Base-by-base conservation (phyloP, 2,797 vertebrate genomes). In the Hippoglossus hippoglossus region DNA sequence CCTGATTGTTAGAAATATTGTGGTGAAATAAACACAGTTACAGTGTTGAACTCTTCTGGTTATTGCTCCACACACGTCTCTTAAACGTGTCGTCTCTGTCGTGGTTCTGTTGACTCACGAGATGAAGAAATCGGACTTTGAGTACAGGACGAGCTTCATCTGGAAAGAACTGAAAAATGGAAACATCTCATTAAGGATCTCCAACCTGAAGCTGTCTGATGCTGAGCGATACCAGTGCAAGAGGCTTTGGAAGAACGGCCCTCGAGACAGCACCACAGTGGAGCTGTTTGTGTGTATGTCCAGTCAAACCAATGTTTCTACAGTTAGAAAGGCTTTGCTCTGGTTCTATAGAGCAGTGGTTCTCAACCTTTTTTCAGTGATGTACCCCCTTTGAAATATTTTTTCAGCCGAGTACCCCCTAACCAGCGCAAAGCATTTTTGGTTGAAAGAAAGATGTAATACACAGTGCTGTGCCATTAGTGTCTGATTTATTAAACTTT, bases 121-220 rank as follows among this genome's bases (percentile, higher is more conserved):
- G 53, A 75, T 77, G 77, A 87, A 89, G 65, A 31, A 84, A 5
- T 52, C 4, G 1, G 58, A 10, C 31, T 87, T 80, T 1, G 46
- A 47, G n/a, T 75, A 49, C 60, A 55, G 87, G 59, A 81, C 83
- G 0, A 82, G 65, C 39, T 56, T 89, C 5, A 2, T 80, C 24
- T 0, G 13, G 1, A 63, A 25, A 1, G 44, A 82, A 0, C 56
- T 84, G 0, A 56, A 69, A 8, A 22, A 73, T 0, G 25, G 83
- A 13, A 73, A 84, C 63, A 0, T 81, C 0, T 89, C 83, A 0
- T 5, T 89, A 0, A 75, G 83, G 67, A 73, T 89, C 56, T 69
- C 77, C 24, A 7, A 57, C 11, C 47, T 87, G 49, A 59, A 13
- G 60, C 62, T 56, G 25, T 50, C 77, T 0, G 85, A 89, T 8